Conservation (phyloP, 1,140 invertebrate species). For the Drosophila prosaltans region DNA sequence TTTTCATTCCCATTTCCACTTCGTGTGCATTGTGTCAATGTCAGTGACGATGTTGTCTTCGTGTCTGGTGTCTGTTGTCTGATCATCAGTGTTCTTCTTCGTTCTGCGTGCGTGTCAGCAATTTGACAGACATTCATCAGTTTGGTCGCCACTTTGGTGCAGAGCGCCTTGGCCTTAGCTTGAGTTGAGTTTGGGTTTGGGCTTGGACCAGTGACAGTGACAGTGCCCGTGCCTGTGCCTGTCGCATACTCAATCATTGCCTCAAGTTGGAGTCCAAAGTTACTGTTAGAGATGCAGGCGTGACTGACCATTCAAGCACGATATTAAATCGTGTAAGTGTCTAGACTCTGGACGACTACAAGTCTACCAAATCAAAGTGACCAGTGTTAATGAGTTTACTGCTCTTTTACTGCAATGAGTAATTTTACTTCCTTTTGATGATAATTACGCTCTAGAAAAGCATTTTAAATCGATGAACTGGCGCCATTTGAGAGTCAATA, state of each 20-base stretch:
- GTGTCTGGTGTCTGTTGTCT: constrained; percentile 32
- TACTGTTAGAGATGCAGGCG: constrained; percentile 19
- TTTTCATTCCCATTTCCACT: constrained; percentile 19
- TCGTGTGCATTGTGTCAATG: constrained; percentile 61
- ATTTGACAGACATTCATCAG: constrained; percentile 81
- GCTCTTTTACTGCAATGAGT: neutral
- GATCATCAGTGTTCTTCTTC: constrained; percentile 27
- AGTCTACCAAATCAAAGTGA: neutral
- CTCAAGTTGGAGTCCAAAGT: constrained; percentile 18
- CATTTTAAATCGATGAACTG: neutral
- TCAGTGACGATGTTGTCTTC: constrained; percentile 32
- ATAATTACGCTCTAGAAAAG: neutral
- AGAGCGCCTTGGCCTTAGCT: neutral
- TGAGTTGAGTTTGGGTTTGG: neutral
- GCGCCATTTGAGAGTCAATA: neutral
- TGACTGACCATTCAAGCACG: constrained; percentile 10
- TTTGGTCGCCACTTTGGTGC: constrained; percentile 50
- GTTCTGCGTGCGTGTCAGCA: constrained; percentile 69
- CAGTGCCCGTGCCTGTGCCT: constrained; percentile 35
- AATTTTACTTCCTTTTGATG: neutral
- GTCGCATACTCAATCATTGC: constrained; percentile 75
- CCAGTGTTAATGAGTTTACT: neutral
- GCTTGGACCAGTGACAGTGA: neutral
- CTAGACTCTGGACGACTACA: neutral
- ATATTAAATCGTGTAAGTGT: neutral